These are phyloP conservation scores for Thelaira solivaga DNA, from an alignment of 2,888 invertebrate species.

Conservation along the genomic window DNA sequence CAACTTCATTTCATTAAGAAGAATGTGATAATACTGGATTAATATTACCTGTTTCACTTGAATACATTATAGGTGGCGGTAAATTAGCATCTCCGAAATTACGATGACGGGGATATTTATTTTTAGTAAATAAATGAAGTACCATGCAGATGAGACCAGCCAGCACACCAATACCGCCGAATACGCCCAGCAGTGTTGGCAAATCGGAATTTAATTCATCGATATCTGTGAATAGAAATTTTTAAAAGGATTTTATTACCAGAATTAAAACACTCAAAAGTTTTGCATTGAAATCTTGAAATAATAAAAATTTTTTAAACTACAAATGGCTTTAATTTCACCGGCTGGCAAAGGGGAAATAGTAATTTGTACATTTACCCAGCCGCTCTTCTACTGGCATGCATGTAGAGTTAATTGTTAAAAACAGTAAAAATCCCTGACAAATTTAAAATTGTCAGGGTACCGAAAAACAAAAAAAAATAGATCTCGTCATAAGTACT, in stretches of 20 bases:
- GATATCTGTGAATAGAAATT: constrained; percentile 80
- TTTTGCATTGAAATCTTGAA: no score
- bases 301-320: no score
- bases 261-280: no score
- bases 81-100: constrained; percentile 90
- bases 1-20: constrained; percentile 21
- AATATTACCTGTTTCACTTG: constrained; percentile 87
- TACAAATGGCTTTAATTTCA: no score
- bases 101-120: constrained; percentile 82
- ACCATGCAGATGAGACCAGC: constrained; percentile 93
- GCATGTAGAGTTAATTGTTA: no score
- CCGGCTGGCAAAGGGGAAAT: no score
- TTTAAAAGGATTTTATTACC: background rate
- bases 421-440: no score
- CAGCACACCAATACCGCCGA: constrained; percentile 90
- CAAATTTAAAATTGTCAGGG: no score
- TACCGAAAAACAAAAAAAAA: no score
- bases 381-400: no score
- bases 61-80: constrained; percentile 90
- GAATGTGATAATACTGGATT: background rate
- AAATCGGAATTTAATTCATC: constrained; percentile 89
- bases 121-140: constrained; percentile 86
- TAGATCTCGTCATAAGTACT: no score
- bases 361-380: no score
- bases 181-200: constrained; percentile 90